Base-by-base conservation (phyloP, 2,797 vertebrate genomes). In the Limnodromus scolopaceus region DNA sequence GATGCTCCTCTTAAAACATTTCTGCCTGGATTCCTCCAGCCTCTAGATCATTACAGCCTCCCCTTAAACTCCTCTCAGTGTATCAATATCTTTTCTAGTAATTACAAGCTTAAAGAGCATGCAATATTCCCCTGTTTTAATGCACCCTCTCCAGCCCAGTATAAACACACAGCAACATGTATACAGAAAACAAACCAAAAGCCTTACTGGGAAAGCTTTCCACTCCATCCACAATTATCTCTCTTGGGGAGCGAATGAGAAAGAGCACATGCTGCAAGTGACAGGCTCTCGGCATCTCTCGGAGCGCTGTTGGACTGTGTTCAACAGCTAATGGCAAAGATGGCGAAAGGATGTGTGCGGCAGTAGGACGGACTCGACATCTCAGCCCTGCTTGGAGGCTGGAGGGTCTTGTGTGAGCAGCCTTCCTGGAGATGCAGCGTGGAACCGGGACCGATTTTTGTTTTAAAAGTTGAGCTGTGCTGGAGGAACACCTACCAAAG, bases 251-350 rank as follows among this genome's bases (percentile, higher is more conserved):
- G 81, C 0, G 78, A 78, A 25, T 71, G 89, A 65, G 87, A 27
- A 60, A 54, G 53, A 69, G 90, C 91, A 84, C 77, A 68, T 61
- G 68, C 63, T 92, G 74, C 13, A 7, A n/a, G 75, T 78, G 89
- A 92, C 87, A 75, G 79, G 70, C 71, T 46, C 70, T 69, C 36
- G 8, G 63, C 71, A 18, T 43, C 70, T 64, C 75, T 14, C 9
- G 5, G 53, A 75, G 80, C 25, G 0, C n/a, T 41, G 32, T 7
- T 94, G 92, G 87, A 79, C 32, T 1, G 3, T 1, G 28, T 65
- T 85, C 92, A 78, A 55, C 45, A 36, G 76, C 84, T 85, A 19
- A 27, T 82, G 90, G 94, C 83, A 64, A 27, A 45, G 89, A 46
- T 1, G n/a, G 48, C 3, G 49, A 45, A 54, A 74, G 79, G 79